Conservation (phyloP, 2,888 invertebrate genomes). For the Platynereis dumerilii region DNA sequence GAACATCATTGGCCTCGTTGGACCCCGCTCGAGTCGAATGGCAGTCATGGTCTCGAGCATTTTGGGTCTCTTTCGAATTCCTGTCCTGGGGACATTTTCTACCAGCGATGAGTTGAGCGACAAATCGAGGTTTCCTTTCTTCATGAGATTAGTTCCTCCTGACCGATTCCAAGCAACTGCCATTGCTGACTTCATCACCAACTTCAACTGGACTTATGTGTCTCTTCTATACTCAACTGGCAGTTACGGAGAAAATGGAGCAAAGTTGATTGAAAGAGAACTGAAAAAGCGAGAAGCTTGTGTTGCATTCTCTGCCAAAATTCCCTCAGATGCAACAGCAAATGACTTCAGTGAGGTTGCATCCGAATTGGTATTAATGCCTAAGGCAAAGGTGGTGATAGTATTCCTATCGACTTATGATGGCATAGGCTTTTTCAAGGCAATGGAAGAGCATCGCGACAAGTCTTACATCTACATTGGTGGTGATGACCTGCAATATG, state of each 20-base stretch:
- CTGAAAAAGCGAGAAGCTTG: conserved; percentile 12
- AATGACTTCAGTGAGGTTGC: background rate
- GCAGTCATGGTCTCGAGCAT: conserved; percentile 26
- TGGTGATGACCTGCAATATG: conserved; percentile 15
- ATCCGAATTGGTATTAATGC: background rate
- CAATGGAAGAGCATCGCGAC: background rate
- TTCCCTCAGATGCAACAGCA: conserved; percentile 5
- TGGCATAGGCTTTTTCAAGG: background rate
- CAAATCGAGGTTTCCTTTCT: conserved; percentile 45
- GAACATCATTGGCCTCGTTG: conserved; percentile 28
- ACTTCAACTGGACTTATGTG: conserved; percentile 21
- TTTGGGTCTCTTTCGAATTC: conserved; percentile 65
- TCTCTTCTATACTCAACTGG: conserved; percentile 18
- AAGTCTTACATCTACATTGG: background rate
- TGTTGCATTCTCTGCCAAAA: conserved; percentile 11
- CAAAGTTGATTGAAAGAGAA: conserved; percentile 3
- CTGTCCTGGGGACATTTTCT: conserved; percentile 64
- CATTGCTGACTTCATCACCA: conserved; percentile 14
- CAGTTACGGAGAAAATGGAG: conserved; percentile 25
- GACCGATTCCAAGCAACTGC: conserved; percentile 39
- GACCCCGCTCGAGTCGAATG: conserved; percentile 23
- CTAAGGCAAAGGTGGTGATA: background rate
- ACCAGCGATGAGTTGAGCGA: conserved; percentile 50
- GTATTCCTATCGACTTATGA: conserved; percentile 5
- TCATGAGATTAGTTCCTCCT: conserved; percentile 49